Evolutionary conservation across 2,888 invertebrate species (phyloP).

Genomic region (Dendrolimus pini): DNA sequence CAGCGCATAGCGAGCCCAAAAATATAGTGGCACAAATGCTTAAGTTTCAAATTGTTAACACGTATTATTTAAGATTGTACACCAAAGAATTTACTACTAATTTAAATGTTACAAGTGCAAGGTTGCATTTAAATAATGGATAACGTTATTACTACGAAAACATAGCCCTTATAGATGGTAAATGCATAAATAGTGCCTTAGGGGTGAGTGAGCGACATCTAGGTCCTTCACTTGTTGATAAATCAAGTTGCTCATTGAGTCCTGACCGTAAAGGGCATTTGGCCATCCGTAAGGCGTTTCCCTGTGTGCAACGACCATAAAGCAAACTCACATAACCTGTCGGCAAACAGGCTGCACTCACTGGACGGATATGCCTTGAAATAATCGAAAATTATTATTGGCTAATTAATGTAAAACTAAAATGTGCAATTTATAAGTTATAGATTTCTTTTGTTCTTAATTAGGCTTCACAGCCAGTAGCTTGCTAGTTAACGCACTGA

Average conservation of each 20-base stretch:
- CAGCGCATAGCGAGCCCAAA: too few relatives aligned
- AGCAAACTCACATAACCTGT: constrained; percentile 55
- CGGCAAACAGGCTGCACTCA: constrained; percentile 27
- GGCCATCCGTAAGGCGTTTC: constrained; percentile 44
- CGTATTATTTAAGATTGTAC: too few relatives aligned
- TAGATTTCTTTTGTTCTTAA: neutral
- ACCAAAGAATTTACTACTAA: too few relatives aligned
- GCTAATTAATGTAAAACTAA: constrained; percentile 43
- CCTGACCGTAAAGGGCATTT: constrained; percentile 31
- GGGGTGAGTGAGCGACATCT: neutral
- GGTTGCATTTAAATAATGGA: too few relatives aligned
- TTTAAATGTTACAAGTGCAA: too few relatives aligned
- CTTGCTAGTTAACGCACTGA: too few relatives aligned
- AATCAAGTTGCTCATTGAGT: constrained; percentile 29
- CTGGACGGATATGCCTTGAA: constrained; percentile 40
- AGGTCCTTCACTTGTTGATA: constrained; percentile 1
- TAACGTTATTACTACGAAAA: too few relatives aligned
- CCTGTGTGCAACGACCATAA: constrained; percentile 26
- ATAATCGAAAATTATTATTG: constrained; percentile 64
- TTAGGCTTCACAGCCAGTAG: too few relatives aligned
- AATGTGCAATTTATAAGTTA: constrained; percentile 7
- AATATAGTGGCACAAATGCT: too few relatives aligned
- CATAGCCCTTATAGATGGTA: neutral
- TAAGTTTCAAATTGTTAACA: too few relatives aligned
- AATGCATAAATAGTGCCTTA: neutral